Percentiles rank a stretch among this genome's conserved stretches.
phyloP scores from a whole-genome alignment of 2,888 invertebrate species.

The Fabriciana adippe region DNA sequence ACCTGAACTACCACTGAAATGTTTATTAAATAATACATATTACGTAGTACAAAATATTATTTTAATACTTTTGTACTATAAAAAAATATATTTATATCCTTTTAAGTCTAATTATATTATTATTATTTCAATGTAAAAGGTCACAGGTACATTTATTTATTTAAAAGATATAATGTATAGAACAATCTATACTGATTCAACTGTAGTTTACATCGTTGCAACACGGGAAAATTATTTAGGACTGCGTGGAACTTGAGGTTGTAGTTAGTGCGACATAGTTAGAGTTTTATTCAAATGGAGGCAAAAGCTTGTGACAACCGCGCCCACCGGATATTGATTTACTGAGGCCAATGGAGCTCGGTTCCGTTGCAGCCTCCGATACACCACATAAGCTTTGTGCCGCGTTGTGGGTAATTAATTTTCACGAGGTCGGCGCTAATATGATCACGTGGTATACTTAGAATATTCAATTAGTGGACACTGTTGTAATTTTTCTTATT shows the following conservation, averaged over 20 bases:
- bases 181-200: conserved; percentile 5
- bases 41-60: neutral
- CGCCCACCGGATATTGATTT: conserved; percentile 78
- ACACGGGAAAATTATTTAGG: conserved; percentile 34
- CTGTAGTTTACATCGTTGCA: conserved; percentile 22
- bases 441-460: conserved; percentile 30
- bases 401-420: conserved; percentile 64
- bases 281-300: conserved; percentile 48
- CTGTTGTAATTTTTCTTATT: neutral
- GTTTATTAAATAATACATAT: neutral
- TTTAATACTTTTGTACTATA: neutral
- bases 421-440: conserved; percentile 46
- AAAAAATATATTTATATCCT: neutral
- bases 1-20: too few species aligned
- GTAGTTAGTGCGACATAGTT: conserved; percentile 48
- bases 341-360: conserved; percentile 63
- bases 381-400: conserved; percentile 61
- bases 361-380: conserved; percentile 60
- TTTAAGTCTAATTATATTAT: neutral
- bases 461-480: conserved; percentile 29
- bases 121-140: too few species aligned
- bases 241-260: conserved; percentile 47
- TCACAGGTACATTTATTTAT: too few species aligned
- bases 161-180: neutral
- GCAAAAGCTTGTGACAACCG: conserved; percentile 53